Base-by-base conservation (phyloP, 2,888 invertebrate species). In the Liopterus haemorrhoidalis region DNA sequence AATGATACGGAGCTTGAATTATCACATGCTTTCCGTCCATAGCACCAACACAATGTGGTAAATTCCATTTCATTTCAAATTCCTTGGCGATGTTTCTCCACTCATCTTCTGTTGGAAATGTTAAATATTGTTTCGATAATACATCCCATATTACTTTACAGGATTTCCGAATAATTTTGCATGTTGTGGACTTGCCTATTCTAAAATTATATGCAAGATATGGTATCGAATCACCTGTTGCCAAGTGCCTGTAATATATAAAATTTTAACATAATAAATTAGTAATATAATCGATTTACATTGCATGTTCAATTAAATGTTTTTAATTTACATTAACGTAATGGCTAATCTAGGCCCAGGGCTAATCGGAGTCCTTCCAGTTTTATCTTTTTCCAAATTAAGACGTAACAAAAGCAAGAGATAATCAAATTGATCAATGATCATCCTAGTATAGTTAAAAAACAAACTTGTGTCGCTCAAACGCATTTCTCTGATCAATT, bases 1-100 rank as follows among this genome's bases (percentile, higher is more conserved):
- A 52, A 15, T n/a, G n/a, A n/a, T n/a, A n/a, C n/a, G n/a, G 48
- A 59, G 59, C 46, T 57, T 60, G 1, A 60, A 58, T 46, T 59
- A 58, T 12, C n/a, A n/a, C n/a, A n/a, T n/a, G n/a, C n/a, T n/a
- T n/a, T n/a, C n/a, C n/a, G n/a, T n/a, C n/a, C n/a, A 60, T 49
- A 22, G 54, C 53, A 16, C 62, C 59, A 9, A 57, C 41, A 46
- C 56, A 58, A 33, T 50, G n/a, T n/a, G n/a, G n/a, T n/a, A n/a
- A n/a, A n/a, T n/a, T n/a, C n/a, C n/a, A n/a, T n/a, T n/a, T n/a
- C 49, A 25, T 50, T 25, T 56, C 41, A 51, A 55, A 60, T 31
- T 50, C 52, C 39, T 43, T 8, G 35, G 55, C 52, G 27, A 57
- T 55, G 37, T 36, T 41, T 41, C 50, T 46, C 58, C 56, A 59